Conservation (phyloP, 2,797 vertebrate species). For the Artibeus jamaicensis region DNA sequence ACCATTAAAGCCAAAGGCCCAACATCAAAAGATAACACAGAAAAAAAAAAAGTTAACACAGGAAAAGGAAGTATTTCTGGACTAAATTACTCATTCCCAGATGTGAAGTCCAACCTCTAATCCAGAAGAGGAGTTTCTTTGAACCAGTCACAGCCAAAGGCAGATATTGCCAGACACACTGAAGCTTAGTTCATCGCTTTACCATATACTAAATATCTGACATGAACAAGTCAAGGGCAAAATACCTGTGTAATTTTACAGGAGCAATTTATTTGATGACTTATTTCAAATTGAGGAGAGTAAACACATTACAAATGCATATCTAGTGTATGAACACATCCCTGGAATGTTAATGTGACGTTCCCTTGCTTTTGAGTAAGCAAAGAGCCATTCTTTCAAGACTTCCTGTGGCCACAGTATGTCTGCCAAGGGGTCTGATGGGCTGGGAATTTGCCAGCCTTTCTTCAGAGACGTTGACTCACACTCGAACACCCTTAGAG, state of each 20-base stretch:
- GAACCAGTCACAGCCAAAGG: background rate
- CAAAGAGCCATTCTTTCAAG: conserved; percentile 53
- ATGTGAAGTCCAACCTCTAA: background rate
- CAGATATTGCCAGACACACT: background rate
- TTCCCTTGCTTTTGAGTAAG: conserved; percentile 49
- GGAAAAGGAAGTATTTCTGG: conserved; percentile 23
- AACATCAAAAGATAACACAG: background rate
- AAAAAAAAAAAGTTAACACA: conserved; percentile 8
- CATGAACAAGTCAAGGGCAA: conserved; percentile 30
- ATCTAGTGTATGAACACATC: conserved; percentile 3
- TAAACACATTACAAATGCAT: background rate
- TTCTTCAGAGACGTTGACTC: conserved; percentile 43
- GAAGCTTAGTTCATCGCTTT: conserved; percentile 38
- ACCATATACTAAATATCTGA: conserved; percentile 65
- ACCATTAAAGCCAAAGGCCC: conserved; percentile 20
- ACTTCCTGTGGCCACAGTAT: conserved; percentile 33
- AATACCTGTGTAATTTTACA: conserved; percentile 39
- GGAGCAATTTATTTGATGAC: background rate
- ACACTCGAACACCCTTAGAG: background rate
- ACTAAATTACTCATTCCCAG: background rate
- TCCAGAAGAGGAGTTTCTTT: conserved; percentile 25
- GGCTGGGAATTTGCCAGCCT: conserved; percentile 33
- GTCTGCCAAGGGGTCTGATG: conserved; percentile 40
- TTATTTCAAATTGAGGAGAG: background rate
- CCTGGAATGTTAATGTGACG: conserved; percentile 38